A percentile compares a stretch with the other conserved stretches of the same genome.
Conservation (phyloP, 2,113 vertebrate species). For the Lepisosteus oculatus region DNA sequence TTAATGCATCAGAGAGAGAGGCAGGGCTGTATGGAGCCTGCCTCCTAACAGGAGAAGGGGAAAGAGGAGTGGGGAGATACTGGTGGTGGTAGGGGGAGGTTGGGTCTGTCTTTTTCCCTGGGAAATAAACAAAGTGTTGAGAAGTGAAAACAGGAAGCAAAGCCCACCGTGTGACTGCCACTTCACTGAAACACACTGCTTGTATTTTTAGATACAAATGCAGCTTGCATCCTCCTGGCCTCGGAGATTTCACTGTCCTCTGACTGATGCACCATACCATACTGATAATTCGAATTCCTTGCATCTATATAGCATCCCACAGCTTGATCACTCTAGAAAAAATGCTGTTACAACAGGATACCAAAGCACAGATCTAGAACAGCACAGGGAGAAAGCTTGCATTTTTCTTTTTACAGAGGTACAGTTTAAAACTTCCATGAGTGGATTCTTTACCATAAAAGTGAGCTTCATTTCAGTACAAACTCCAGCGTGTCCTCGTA, state of each 20-base stretch:
- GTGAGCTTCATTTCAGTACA: too few relatives aligned
- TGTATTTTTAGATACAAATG: conserved; percentile 55
- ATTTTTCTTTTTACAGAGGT: too few relatives aligned
- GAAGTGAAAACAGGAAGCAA: conserved; percentile 72
- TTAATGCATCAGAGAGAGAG: too few relatives aligned
- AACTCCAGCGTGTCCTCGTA: too few relatives aligned
- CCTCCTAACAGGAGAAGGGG: not conserved
- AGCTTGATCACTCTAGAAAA: not conserved
- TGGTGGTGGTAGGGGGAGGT: not conserved
- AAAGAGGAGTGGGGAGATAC: not conserved
- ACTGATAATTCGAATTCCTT: too few relatives aligned
- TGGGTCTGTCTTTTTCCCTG: conserved; percentile 39
- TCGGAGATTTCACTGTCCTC: conserved; percentile 42
- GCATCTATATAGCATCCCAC: too few relatives aligned
- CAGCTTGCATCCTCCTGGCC: conserved; percentile 51
- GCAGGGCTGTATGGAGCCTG: not conserved
- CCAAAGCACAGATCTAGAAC: not conserved
- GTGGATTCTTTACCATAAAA: too few relatives aligned
- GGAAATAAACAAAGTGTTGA: conserved; percentile 53
- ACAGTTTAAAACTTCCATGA: too few relatives aligned
- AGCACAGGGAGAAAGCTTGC: too few relatives aligned
- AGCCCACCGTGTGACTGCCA: conserved; percentile 55
- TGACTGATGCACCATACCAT: conserved; percentile 37
- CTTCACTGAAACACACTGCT: conserved; percentile 50
- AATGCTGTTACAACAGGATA: conserved; percentile 14